Evolutionary conservation across 1,140 invertebrate species (phyloP).

Genomic region (Gonatopus flavifemur): DNA sequence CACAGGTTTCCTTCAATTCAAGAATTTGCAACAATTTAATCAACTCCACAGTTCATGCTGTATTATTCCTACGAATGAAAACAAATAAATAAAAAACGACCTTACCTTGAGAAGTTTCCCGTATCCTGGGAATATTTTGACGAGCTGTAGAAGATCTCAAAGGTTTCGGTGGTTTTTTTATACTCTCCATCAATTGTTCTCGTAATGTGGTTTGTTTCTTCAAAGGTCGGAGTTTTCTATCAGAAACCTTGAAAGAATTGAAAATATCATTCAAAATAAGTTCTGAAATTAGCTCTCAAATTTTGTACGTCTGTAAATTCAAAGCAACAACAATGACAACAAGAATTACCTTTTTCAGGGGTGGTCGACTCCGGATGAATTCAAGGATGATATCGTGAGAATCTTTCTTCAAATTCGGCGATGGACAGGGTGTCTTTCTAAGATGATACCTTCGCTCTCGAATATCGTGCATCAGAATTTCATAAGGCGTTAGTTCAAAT

Average conservation of each 20-base stretch:
- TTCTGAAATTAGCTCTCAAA: background rate
- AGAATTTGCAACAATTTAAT: too few relatives aligned
- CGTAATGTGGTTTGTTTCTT: constrained; percentile 73
- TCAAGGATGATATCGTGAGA: constrained; percentile 93
- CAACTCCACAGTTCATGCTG: too few relatives aligned
- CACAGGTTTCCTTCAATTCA: too few relatives aligned
- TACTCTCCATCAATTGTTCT: constrained; percentile 87
- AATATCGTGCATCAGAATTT: constrained; percentile 96
- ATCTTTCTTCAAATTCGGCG: constrained; percentile 81
- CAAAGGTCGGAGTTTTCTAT: constrained; percentile 77
- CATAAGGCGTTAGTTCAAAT: constrained; percentile 95
- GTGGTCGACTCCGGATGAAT: constrained; percentile 93
- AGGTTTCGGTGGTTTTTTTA: constrained; percentile 73
- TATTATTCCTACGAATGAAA: too few relatives aligned
- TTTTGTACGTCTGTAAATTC: background rate
- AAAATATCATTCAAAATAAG: constrained; percentile 1
- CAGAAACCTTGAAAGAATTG: constrained; percentile 70
- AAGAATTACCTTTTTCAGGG: constrained; percentile 79
- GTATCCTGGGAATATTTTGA: constrained; percentile 9
- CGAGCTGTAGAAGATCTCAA: constrained; percentile 68
- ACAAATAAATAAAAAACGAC: too few relatives aligned
- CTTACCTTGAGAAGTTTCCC: constrained; percentile 12
- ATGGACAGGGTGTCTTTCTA: constrained; percentile 66
- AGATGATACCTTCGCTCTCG: constrained; percentile 82
- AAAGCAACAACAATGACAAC: too few relatives aligned